Base-by-base conservation (phyloP, 2,113 vertebrate species). In the Melanostigma gelatinosum region DNA sequence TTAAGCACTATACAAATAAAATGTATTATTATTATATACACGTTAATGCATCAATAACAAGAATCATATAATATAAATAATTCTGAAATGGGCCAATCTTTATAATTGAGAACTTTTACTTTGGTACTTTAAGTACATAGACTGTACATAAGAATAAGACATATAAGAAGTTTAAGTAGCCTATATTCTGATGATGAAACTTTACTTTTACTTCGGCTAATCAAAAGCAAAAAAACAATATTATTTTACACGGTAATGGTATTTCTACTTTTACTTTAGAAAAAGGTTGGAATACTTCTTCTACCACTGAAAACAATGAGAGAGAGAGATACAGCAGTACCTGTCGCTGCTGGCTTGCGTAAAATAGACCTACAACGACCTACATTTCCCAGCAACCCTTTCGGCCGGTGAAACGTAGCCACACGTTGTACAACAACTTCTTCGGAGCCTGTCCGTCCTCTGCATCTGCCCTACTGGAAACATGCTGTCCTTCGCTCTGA, bases 401-500 rank as follows among this genome's bases (percentile, higher is more conserved):
- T 73, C 79, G 79, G n/a, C 16, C 27, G 48, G 18, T 50, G 9
- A 2, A 24, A 18, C 75, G 83, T 83, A 29, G 46, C 57, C 7
- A 67, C 20, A 40, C 48, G 66, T 76, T 68, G 73, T 77, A 29
- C 40, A 64, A 58, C 63, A 72, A 74, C 79, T 76, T 50, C 60
- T 60, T 40, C 7, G 1, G 58, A 64, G 55, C 54, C 54, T 42
- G 69, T 60, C 64, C 76, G 52, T 61, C 77, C 55, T 78, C 77
- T 57, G 61, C 72, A 15, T 44, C 76, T 36, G 68, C 58, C 52
- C 57, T 48, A 36, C 80, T 87, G 68, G 38, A 82, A 91, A 77
- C 76, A 96, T 96, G 95, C 78, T 94, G 55, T 89, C 92, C 2
- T 85, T 94, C 61, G 80, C 92, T n/a, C 16, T 94, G 22, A 93